A percentile compares a stretch with the other conserved stretches of the same genome.
Evolutionary conservation across 2,888 invertebrate species (phyloP).

Genomic region (Apamea epomidion): DNA sequence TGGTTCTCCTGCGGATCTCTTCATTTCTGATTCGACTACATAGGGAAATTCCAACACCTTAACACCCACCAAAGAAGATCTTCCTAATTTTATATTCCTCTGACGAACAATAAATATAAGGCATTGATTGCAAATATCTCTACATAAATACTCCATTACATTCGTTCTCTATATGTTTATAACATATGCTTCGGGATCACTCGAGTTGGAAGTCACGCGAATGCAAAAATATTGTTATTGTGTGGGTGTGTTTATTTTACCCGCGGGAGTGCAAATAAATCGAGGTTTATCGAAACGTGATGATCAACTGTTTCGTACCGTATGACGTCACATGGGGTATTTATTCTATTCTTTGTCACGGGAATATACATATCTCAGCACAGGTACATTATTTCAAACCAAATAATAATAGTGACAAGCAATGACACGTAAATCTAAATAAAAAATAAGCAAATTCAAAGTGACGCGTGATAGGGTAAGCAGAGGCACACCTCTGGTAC

Average conservation of each 20-base stretch:
- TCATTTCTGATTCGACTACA: too few relatives aligned
- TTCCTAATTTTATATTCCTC: background rate
- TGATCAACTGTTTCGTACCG: conserved; percentile 39
- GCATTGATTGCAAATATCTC: background rate
- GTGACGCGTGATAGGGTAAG: background rate
- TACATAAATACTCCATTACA: background rate
- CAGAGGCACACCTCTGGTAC: background rate
- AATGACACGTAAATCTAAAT: background rate
- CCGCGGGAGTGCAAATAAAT: conserved; percentile 52
- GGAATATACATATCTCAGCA: background rate
- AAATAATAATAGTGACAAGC: background rate
- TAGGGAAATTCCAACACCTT: too few relatives aligned
- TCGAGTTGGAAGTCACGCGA: conserved; percentile 18
- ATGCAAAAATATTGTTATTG: conserved; percentile 41
- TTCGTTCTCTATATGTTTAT: background rate
- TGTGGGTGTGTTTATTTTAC: conserved; percentile 37
- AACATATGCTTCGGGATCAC: conserved; percentile 4
- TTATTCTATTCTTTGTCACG: conserved; percentile 8
- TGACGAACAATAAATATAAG: background rate
- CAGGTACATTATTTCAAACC: background rate
- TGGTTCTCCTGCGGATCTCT: too few relatives aligned
- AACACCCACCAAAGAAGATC: background rate
- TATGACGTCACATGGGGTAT: conserved; percentile 19
- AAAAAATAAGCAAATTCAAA: background rate
- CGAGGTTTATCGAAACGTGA: conserved; percentile 56